phyloP scores from a whole-genome alignment of 2,797 vertebrate genomes.

The Anguilla obscura region DNA sequence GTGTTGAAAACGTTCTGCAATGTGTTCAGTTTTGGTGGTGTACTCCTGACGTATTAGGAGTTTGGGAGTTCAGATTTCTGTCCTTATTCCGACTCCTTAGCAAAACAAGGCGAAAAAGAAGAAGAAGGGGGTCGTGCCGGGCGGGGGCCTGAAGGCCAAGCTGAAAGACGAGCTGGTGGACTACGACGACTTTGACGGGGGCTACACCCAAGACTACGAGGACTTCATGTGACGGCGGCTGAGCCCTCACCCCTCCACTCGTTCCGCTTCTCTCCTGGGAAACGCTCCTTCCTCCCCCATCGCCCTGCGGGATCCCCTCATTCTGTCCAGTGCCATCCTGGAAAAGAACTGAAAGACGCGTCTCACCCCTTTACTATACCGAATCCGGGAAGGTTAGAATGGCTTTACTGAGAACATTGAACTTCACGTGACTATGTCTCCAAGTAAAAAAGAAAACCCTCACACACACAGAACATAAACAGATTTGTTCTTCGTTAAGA shows the following conservation, averaged over 20 bases:
- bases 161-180: conserved; percentile 90
- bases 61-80: neutral
- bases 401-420: conserved; percentile 69
- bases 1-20: neutral
- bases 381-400: conserved; percentile 65
- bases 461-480: neutral
- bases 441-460: conserved; percentile 18
- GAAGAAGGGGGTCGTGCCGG: conserved; percentile 89
- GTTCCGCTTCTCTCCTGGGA: conserved; percentile 64
- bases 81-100: conserved; percentile 55
- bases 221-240: conserved; percentile 97
- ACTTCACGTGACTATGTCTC: conserved; percentile 41
- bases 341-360: conserved; percentile 79
- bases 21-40: neutral
- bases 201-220: conserved; percentile 92
- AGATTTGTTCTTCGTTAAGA: conserved; percentile 58
- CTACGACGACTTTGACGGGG: conserved; percentile 86
- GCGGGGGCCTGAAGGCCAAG: conserved; percentile 92
- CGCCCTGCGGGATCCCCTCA: conserved; percentile 84
- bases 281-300: conserved; percentile 75
- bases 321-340: conserved; percentile 95
- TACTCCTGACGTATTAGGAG: neutral
- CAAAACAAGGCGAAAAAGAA: conserved; percentile 98
- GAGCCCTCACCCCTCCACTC: conserved; percentile 56
- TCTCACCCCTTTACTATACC: conserved; percentile 80